Base-by-base conservation (phyloP, 92 coral and sea anemone genomes). In the Paragorgia papillata region DNA sequence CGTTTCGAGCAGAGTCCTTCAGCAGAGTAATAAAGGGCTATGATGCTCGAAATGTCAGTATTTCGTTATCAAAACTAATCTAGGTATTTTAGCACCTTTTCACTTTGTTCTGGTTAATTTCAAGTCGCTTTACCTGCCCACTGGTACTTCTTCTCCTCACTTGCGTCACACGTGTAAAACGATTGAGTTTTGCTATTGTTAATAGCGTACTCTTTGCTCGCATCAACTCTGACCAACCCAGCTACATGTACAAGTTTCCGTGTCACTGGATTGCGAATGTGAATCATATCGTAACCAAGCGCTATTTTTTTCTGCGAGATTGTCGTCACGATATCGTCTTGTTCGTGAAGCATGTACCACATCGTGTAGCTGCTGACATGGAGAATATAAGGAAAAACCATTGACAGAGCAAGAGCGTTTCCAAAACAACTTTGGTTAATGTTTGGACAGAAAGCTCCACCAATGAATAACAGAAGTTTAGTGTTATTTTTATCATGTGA, bases 81-180 rank as follows among this genome's bases (percentile, higher is more conserved):
- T n/a, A n/a, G n/a, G n/a, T n/a, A n/a, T n/a, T n/a, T n/a, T n/a
- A n/a, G n/a, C n/a, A n/a, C n/a, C n/a, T n/a, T n/a, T n/a, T n/a
- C n/a, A n/a, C n/a, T n/a, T n/a, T n/a, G n/a, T n/a, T n/a, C n/a
- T n/a, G n/a, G n/a, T n/a, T n/a, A n/a, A n/a, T n/a, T n/a, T n/a
- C n/a, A n/a, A n/a, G n/a, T n/a, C n/a, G n/a, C n/a, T 79, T 25
- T 75, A 93, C 97, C 91, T 76, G 91, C 97, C 76, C 88, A 82
- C 5, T 87, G 87, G 44, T 83, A 80, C 9, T 82, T 74, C 15
- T 79, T 69, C 35, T 79, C 83, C 6, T 49, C 70, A 0, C 74
- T 61, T 1, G 90, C 87, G 20, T 66, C 75, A 29, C 91, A 90
- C n/a, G 96, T 86, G 75, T 86, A 75, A 24, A 93, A 69, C n/a